Evolutionary conservation across 2,113 vertebrate genomes (phyloP).

Genomic region (Hippocampus guttulatus): DNA sequence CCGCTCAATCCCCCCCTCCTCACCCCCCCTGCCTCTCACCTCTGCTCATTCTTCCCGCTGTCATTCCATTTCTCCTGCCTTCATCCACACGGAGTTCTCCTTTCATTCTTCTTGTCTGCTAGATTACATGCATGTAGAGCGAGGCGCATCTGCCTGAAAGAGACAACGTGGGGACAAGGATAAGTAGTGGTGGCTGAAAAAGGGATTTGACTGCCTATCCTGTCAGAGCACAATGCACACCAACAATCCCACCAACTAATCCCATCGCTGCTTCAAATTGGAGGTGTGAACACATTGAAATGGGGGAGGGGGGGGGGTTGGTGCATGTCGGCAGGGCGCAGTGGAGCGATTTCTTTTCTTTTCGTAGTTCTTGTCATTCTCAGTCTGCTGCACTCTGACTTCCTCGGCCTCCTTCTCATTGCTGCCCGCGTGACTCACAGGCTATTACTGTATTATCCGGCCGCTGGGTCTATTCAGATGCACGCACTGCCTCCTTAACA

Average conservation of each 20-base stretch:
- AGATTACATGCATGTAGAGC: conserved; percentile 74
- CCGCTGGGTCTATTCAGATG: conserved; percentile 67
- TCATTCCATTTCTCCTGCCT: conserved; percentile 58
- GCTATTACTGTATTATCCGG: conserved; percentile 65
- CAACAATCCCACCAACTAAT: conserved; percentile 75
- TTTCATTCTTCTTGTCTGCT: conserved; percentile 66
- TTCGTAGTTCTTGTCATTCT: conserved; percentile 17
- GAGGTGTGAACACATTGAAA: conserved; percentile 54
- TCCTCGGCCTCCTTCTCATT: conserved; percentile 42
- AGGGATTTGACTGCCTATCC: conserved; percentile 73
- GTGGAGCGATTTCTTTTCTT: neutral
- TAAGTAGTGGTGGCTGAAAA: conserved; percentile 72
- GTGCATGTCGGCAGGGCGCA: conserved; percentile 26
- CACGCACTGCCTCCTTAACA: conserved; percentile 65
- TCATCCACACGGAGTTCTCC: conserved; percentile 57
- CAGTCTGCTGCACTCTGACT: conserved; percentile 21
- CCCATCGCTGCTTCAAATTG: conserved; percentile 68
- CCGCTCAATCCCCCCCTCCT: neutral
- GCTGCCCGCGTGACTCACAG: conserved; percentile 62
- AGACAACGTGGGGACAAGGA: conserved; percentile 68
- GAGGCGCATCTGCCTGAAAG: conserved; percentile 65
- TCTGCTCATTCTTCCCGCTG: conserved; percentile 26
- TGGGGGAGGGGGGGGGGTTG: conserved; percentile 36
- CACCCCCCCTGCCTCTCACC: conserved; percentile 22
- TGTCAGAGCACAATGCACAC: conserved; percentile 68